These are phyloP conservation scores for Paramuricea clavata DNA, from an alignment of 92 coral and sea anemone species.

Conservation along the genomic window DNA sequence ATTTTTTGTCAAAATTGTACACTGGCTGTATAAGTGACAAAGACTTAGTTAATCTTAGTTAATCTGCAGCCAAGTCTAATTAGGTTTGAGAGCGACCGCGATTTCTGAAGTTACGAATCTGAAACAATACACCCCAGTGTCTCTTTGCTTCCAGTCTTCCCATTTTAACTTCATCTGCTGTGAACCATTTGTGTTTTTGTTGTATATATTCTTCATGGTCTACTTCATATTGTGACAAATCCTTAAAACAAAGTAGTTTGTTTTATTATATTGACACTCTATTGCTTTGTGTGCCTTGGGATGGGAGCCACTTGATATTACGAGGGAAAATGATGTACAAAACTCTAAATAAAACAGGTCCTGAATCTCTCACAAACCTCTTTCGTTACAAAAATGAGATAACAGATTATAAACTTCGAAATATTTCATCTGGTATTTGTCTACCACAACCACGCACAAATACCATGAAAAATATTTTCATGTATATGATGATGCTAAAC, in stretches of 20 bases:
- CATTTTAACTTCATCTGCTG: background rate
- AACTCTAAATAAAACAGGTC: too few relatives aligned
- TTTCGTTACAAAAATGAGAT: too few relatives aligned
- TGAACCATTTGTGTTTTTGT: background rate
- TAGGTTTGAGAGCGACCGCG: background rate
- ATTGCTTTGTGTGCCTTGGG: too few relatives aligned
- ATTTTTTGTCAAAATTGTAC: conserved; percentile 71
- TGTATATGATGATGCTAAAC: too few relatives aligned
- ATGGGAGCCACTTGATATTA: too few relatives aligned
- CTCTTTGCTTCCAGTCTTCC: background rate
- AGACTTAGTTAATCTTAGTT: conserved; percentile 61
- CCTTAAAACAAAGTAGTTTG: background rate
- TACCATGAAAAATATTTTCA: too few relatives aligned
- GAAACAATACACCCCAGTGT: background rate
- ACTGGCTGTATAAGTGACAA: conserved; percentile 81
- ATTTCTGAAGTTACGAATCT: background rate
- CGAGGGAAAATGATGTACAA: too few relatives aligned
- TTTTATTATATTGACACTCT: too few relatives aligned
- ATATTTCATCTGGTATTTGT: too few relatives aligned
- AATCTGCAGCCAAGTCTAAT: background rate
- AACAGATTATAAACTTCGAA: too few relatives aligned
- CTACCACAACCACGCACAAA: too few relatives aligned
- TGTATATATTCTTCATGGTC: background rate
- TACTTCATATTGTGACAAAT: background rate
- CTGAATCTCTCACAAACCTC: too few relatives aligned